A percentile compares a stretch with the other conserved stretches of the same genome.
Evolutionary conservation across 2,113 vertebrate species (phyloP).

Genomic region (Ictalurus punctatus): DNA sequence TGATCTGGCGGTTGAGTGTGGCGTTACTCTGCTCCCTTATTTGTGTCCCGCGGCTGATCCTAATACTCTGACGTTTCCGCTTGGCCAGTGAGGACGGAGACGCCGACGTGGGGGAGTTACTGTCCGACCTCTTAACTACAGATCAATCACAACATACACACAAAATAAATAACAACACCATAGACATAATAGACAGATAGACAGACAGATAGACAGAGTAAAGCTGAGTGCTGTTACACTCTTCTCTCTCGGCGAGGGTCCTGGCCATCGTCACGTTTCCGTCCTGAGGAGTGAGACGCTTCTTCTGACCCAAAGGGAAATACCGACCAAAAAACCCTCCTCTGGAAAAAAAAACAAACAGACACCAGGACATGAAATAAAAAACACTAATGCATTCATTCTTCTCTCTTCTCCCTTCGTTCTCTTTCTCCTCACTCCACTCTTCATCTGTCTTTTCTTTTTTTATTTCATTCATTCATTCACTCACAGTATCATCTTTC

Average conservation of each 20-base stretch:
- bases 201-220: neutral
- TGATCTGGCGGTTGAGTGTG: conserved; percentile 81
- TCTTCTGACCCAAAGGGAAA: conserved; percentile 62
- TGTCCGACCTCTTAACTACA: conserved; percentile 58
- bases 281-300: conserved; percentile 52
- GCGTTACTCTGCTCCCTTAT: conserved; percentile 77
- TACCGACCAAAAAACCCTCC: conserved; percentile 59
- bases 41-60: conserved; percentile 83
- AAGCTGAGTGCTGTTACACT: conserved; percentile 2
- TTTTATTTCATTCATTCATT: too few species aligned
- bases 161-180: neutral
- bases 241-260: conserved; percentile 47
- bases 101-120: conserved; percentile 50
- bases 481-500: too few species aligned
- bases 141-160: neutral
- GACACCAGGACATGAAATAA: neutral
- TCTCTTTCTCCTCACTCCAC: too few species aligned
- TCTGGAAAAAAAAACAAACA: conserved; percentile 52
- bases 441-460: neutral
- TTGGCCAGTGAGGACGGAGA: conserved; percentile 58
- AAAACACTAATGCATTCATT: neutral
- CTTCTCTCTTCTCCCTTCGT: too few species aligned
- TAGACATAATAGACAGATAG: neutral
- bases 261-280: conserved; percentile 39
- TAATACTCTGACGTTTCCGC: conserved; percentile 65